Evolutionary conservation across 2,888 invertebrate species (phyloP), one percentile per base, ranked within the genome.

Genomic region (Scaptomyza parva): DNA sequence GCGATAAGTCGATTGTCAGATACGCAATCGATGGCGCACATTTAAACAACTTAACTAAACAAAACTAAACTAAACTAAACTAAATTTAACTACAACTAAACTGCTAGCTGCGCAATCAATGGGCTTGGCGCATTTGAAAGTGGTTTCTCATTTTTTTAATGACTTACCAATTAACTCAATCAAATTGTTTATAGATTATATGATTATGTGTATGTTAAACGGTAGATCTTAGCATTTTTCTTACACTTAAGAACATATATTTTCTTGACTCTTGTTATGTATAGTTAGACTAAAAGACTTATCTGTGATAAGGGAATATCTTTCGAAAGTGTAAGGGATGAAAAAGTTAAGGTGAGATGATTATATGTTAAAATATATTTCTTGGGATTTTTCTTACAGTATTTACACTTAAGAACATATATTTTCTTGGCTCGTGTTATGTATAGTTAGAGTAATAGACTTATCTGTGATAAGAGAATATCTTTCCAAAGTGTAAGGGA

Each of bases 1-100:
- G 73, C 70, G 74, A 80, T 78, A 80, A 80, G 73, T 78, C 45
- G 72, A 61, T 69, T 39, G 22, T 30, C 64, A 59, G 71, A 79
- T 79, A 77, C 71, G 80, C 60, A 65, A 71, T 79, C 71, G 67
- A 70, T 67, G 62, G 76, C 72, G 76, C 65, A 72, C 63, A n/a
- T n/a, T n/a, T 65, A 52, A 55, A 37, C 47, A 70, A 57, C 17
- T 28, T 7, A 35, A 37, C 50, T 39, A 40, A 63, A 22, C 24
- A 4, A 39, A 24, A 51, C 28, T 11, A 2, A 50, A 40, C 17
- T 33, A 17, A 53, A 53, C 6, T 26, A 14, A 26, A 51, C 22
- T 17, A 2, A 44, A 50, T 14, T 45, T 1, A 39, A 52, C 22
- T n/a, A 24, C 12, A 30, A 45, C 35, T 45, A 26, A 63, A 39